These are phyloP conservation scores for Felis chaus DNA, from an alignment of 2,113 vertebrate species.

Conservation along the genomic window DNA sequence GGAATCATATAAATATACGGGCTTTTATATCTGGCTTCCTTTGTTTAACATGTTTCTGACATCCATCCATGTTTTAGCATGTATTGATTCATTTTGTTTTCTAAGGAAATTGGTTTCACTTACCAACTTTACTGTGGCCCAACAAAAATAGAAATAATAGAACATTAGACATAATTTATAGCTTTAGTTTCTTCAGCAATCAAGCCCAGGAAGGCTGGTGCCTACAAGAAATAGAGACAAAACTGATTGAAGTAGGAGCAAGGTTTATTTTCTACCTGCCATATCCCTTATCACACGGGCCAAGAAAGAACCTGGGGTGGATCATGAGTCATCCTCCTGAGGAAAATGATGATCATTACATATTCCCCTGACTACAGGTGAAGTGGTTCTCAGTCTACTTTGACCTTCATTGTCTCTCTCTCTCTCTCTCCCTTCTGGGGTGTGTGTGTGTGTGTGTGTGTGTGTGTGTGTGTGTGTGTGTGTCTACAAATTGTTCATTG, in stretches of 20 bases:
- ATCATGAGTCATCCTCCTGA: background rate
- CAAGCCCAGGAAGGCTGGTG: background rate
- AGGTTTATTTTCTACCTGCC: background rate
- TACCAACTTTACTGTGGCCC: background rate
- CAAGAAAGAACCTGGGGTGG: background rate
- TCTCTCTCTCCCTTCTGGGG: background rate
- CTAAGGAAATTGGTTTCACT: conserved; percentile 2
- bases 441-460: background rate
- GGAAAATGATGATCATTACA: background rate
- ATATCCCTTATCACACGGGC: background rate
- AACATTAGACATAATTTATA: background rate
- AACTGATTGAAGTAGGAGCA: background rate
- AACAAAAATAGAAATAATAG: conserved; percentile 5
- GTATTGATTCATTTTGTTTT: background rate
- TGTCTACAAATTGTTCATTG: background rate
- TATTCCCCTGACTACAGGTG: background rate
- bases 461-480: background rate
- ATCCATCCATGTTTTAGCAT: background rate
- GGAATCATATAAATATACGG: background rate
- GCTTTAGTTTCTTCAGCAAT: background rate
- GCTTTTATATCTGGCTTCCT: background rate
- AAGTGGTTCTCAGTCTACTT: background rate
- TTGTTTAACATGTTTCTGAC: background rate
- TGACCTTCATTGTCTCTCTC: background rate
- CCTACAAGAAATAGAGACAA: background rate